These are phyloP conservation scores for Batillaria attramentaria DNA, from an alignment of 1,140 invertebrate species.

Conservation along the genomic window DNA sequence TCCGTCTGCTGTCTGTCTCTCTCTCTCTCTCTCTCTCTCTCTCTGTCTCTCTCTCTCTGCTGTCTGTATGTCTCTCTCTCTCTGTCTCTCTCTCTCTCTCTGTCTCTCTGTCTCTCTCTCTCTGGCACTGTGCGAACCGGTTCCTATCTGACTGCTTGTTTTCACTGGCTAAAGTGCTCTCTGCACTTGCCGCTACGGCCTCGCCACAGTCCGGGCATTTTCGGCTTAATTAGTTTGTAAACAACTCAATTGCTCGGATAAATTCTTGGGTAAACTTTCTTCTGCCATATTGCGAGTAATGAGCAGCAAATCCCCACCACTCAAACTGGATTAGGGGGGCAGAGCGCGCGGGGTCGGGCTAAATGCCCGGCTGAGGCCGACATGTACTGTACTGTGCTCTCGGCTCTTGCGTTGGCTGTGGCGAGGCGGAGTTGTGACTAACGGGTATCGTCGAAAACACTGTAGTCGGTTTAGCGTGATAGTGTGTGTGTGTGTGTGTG, in stretches of 20 bases:
- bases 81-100: too few species aligned
- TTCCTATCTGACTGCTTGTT: not conserved
- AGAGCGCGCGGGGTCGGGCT: not conserved
- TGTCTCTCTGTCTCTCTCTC: conserved; percentile 2
- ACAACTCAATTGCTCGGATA: conserved; percentile 27
- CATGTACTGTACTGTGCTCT: too few species aligned
- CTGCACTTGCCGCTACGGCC: not conserved
- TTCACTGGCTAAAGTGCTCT: not conserved
- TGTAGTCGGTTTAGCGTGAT: too few species aligned
- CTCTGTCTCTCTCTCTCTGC: not conserved
- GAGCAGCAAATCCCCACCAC: conserved; percentile 20
- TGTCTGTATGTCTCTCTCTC: not conserved
- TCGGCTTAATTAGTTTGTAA: conserved; percentile 28
- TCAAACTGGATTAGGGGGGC: not conserved
- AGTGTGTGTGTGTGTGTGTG: too few species aligned
- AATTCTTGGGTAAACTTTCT: conserved; percentile 30
- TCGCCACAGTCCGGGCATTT: not conserved
- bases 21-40: not conserved
- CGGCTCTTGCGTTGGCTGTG: too few species aligned
- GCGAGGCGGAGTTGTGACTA: too few species aligned
- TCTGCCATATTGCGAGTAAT: conserved; percentile 29
- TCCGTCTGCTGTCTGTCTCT: not conserved
- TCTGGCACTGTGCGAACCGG: not conserved
- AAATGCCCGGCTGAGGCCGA: too few species aligned
- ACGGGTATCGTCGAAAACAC: too few species aligned